These are phyloP conservation scores for Pharmacophagus antenor DNA, from an alignment of 2,888 invertebrate genomes.

Conservation along the genomic window DNA sequence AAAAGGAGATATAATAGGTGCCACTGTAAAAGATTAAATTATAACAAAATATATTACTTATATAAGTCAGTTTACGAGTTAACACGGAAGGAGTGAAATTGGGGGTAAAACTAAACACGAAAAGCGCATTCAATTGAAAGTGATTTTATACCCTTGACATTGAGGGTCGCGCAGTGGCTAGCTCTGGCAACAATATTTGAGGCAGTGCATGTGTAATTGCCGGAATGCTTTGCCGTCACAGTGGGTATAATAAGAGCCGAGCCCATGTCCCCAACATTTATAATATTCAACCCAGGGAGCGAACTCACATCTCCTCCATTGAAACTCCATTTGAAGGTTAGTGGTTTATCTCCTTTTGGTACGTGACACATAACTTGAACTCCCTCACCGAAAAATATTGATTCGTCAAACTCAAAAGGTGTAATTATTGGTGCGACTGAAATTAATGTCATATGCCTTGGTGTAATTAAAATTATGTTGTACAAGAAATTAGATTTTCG, in stretches of 20 bases:
- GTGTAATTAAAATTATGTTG: background rate
- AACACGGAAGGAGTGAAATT: slow-evolving; percentile 14
- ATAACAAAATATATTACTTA: slow-evolving; percentile 26
- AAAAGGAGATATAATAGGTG: slow-evolving; percentile 81
- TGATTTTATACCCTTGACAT: slow-evolving; percentile 82
- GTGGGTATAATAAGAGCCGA: slow-evolving; percentile 85
- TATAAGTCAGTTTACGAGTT: slow-evolving; percentile 12
- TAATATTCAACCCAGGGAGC: slow-evolving; percentile 82
- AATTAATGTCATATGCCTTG: slow-evolving; percentile 23
- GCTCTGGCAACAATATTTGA: slow-evolving; percentile 82
- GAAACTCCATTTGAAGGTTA: slow-evolving; percentile 88
- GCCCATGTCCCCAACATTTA: slow-evolving; percentile 83
- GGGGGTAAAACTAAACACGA: slow-evolving; percentile 50
- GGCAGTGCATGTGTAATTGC: slow-evolving; percentile 85
- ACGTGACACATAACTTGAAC: slow-evolving; percentile 82
- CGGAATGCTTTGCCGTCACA: slow-evolving; percentile 85
- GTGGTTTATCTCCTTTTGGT: slow-evolving; percentile 85
- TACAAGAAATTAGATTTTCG: background rate
- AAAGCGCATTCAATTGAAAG: slow-evolving; percentile 58
- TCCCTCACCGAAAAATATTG: slow-evolving; percentile 80
- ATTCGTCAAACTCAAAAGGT: slow-evolving; percentile 82
- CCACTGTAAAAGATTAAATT: slow-evolving; percentile 68
- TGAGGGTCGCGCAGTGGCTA: slow-evolving; percentile 81
- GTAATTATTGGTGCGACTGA: slow-evolving; percentile 82
- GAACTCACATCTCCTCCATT: slow-evolving; percentile 82